Evolutionary conservation across 2,113 vertebrate species (phyloP), one percentile per base, ranked within the genome.

Genomic region (Limanda limanda): DNA sequence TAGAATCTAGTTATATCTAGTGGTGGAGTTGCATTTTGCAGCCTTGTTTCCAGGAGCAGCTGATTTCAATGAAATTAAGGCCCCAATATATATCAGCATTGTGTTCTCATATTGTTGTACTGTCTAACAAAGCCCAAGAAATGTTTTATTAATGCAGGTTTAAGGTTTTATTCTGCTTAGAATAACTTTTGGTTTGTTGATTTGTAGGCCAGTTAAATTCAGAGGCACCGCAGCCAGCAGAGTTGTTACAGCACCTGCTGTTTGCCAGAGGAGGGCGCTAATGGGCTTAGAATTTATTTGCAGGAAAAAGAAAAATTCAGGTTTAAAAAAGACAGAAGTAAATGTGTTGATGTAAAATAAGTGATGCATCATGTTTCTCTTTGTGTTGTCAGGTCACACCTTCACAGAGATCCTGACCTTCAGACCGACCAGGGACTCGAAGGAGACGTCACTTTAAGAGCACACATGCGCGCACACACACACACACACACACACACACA

Each of bases 331-430:
- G 20, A 0, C 13, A 63, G 24, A n/a, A 42, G 25, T 27, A 5
- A 48, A n/a, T 40, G 2, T 51, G 13, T n/a, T 18, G 1, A 40
- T 1, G 27, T 12, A 42, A 40, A 42, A 15, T 24, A n/a, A 15
- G 9, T 52, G 17, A 1, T 78, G 3, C 9, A 24, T 62, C 2
- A 3, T 48, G 7, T 0, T 73, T 56, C 57, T 4, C 15, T 67
- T 45, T 88, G 20, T 83, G 51, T 84, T 59, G 1, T 8, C 87
- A 95, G 94, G 93, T 82, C 92, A 94, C 86, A 94, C 94, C 0
- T 94, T 95, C 85, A 94, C 92, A 52, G 94, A 95, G 83, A 95
- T 95, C 40, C 86, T 95, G 81, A 91, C 92, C 63, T 95, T 95
- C 89, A 87, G 91, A 40, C 92, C 90, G 0, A 40, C 69, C 14